Evolutionary conservation across 2,113 vertebrate species (phyloP), one percentile per base, ranked within the genome.

Genomic region (Callocephalon fimbriatum): DNA sequence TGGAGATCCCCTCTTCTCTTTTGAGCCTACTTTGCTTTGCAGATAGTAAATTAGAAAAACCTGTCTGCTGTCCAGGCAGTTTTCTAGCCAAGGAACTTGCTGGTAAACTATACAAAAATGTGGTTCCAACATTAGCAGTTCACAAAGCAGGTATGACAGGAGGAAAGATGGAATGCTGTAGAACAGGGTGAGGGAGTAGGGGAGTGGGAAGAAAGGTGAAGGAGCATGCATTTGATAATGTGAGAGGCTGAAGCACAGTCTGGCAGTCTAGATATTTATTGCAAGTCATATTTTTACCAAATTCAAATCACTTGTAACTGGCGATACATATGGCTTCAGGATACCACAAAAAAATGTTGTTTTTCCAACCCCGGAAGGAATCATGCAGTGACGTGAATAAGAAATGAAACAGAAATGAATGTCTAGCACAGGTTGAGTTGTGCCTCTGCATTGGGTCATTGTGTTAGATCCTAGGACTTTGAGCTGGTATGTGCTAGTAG

Each of bases 301-400:
- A 82, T 47, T 44, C 40, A 62, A 56, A 54, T 26, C 31, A 17
- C 31, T 90, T 56, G 26, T 45, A 40, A 35, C 27, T 42, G 38
- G 71, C 29, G 7, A 19, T 66, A 17, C 42, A 8, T 9, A n/a
- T 12, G 76, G 45, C 51, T 94, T 40, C 1, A 1, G 32, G 32
- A 56, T 44, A 15, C 29, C 50, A 66, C 44, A 13, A 68, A 82
- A 62, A 63, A n/a, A 22, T 11, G 13, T 42, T 32, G 23, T 5
- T 48, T 77, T 78, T 32, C 59, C 59, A 50, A 0, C 14, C 22
- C 23, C 9, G 23, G 27, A 38, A 38, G 35, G 51, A 66, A 15
- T 22, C 0, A 0, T 45, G 47, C 62, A 8, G 17, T 9, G 17
- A 25, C 6, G 44, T 11, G 63, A 37, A 14, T 10, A 20, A 56